Base-by-base conservation (phyloP, 2,888 invertebrate species). In the Drosophila mulleri region DNA sequence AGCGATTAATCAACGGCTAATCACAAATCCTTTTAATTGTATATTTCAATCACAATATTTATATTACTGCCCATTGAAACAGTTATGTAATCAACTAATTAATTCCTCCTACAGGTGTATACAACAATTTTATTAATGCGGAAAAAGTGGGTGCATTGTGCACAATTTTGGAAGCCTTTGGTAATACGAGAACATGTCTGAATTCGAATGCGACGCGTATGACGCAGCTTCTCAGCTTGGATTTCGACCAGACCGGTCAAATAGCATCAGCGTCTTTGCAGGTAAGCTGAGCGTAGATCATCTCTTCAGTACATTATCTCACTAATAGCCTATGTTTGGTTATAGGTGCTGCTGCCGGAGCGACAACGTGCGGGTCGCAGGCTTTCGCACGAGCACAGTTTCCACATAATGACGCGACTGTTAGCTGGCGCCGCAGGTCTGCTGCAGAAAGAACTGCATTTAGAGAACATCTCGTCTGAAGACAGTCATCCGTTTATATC, bases 231-330 rank as follows among this genome's bases (percentile, higher is more conserved):
- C 96, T 98, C 81, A 98, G 98, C 63, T 93, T 99, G 80, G 98
- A 99, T 92, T 98, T 98, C 92, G 98, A 99, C 93, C 97, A 98
- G 89, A 96, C 97, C 52, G 98, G 98, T 32, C 96, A 96, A 80
- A 95, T 98, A 62, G 97, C 97, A 3, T 97, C 98, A 0, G 98
- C 98, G 0, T 98, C 98, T 1, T 94, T 98, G 37, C 98, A 98
- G 94, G 97, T 93, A 78, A 83, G 42, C n/a, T 6, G 1, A 14
- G 1, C 14, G 32, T 5, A 4, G 45, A 12, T 4, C 14, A 16
- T 14, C 6, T 9, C 11, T 9, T 9, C 26, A 29, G 54, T 18
- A 23, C 50, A 48, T 52, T 32, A 29, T 48, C 9, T 53, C 42
- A 37, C 16, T 70, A 16, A 50, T 59, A 29, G 35, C 20, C 56